Percentiles rank a stretch among this genome's conserved stretches.
Evolutionary conservation across 2,113 vertebrate genomes (phyloP).

Genomic region (Grantiella picta): DNA sequence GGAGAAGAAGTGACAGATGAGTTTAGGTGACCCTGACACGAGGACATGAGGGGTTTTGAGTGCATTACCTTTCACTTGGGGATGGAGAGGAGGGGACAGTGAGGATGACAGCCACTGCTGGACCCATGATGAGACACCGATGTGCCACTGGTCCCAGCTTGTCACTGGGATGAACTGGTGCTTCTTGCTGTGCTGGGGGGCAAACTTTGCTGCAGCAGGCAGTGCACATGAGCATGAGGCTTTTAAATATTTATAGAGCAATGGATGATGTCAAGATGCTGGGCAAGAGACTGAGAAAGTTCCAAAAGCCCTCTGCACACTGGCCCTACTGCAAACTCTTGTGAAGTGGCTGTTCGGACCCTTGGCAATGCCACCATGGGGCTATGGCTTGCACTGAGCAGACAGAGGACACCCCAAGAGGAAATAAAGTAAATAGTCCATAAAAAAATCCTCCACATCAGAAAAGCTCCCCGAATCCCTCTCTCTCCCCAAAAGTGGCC

Average conservation of each 20-base stretch:
- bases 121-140: not conserved
- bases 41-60: not conserved
- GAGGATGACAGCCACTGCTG: accelerated
- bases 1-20: not conserved
- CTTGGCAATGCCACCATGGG: not conserved
- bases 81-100: not conserved
- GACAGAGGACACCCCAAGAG: not conserved
- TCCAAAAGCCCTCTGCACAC: accelerated
- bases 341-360: not conserved
- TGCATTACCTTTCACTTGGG: accelerated
- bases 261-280: not conserved
- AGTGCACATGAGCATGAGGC: accelerated
- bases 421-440: not conserved
- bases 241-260: not conserved
- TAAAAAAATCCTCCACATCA: not conserved
- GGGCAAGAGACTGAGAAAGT: not conserved
- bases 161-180: not conserved
- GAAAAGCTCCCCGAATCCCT: not conserved
- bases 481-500: not conserved
- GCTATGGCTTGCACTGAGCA: not conserved
- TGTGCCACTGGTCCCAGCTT: not conserved
- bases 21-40: not conserved
- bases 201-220: not conserved
- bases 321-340: not conserved
- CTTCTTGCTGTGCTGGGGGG: not conserved